Conservation (phyloP, 2,797 vertebrate genomes). For the Melanitta fusca region DNA sequence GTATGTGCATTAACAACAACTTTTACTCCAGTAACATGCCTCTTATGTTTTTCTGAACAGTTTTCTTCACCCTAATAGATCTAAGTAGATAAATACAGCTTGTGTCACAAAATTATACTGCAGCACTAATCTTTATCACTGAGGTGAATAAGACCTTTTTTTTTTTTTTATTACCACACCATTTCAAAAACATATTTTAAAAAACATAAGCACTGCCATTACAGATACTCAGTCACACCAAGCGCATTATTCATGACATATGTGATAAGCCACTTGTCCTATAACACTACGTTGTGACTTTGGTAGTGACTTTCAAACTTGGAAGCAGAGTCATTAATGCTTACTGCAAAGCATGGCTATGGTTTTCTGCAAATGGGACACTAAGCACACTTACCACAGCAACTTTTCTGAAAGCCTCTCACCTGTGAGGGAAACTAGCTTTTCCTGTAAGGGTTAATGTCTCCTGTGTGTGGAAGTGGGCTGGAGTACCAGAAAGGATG, state of each 20-base stretch:
- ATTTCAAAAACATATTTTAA: conserved; percentile 31
- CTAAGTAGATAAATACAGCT: conserved; percentile 51
- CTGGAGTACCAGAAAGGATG: not conserved
- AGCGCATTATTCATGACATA: conserved; percentile 31
- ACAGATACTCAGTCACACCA: not conserved
- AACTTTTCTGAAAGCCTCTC: not conserved
- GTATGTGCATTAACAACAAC: conserved; percentile 39
- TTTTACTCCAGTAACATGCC: conserved; percentile 32
- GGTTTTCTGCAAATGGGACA: not conserved
- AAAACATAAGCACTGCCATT: conserved; percentile 15
- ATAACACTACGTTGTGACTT: not conserved
- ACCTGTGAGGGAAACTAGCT: not conserved
- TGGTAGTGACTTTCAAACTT: not conserved
- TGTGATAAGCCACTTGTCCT: conserved; percentile 6
- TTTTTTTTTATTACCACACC: conserved; percentile 42
- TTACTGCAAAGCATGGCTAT: not conserved
- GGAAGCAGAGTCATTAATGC: not conserved
- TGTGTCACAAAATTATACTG: conserved; percentile 46
- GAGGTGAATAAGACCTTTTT: conserved; percentile 25
- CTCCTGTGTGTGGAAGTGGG: rapidly evolving
- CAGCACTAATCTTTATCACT: not conserved
- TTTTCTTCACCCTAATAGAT: conserved; percentile 66
- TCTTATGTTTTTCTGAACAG: conserved; percentile 36
- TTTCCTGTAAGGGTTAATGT: not conserved
- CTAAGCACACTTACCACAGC: not conserved